phyloP scores from a whole-genome alignment of 2,113 vertebrate genomes.

The Progne subis region DNA sequence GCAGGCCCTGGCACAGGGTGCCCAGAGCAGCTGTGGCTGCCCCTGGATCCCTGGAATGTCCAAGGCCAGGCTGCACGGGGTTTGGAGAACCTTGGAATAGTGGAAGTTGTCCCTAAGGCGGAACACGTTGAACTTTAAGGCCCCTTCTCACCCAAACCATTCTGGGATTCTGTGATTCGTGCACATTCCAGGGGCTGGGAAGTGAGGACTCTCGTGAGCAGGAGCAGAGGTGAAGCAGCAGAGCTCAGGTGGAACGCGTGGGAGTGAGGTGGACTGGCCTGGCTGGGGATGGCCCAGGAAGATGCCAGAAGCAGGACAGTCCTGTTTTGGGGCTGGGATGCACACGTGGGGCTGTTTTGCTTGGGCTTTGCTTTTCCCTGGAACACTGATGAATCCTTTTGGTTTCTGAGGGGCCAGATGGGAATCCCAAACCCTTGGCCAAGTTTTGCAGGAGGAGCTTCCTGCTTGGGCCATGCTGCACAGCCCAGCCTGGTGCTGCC shows the following conservation, averaged over 20 bases:
- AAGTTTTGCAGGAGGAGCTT: not conserved
- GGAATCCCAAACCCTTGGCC: not conserved
- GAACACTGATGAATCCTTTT: not conserved
- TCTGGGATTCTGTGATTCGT: not conserved
- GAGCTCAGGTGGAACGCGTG: accelerated
- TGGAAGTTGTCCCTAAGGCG: not conserved
- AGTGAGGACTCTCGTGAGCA: not conserved
- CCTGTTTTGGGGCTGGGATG: accelerated
- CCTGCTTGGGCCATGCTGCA: not conserved
- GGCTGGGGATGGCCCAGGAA: not conserved
- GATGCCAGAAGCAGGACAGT: not conserved
- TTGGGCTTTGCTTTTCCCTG: not conserved
- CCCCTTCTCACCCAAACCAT: not conserved
- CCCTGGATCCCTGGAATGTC: not conserved
- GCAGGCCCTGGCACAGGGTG: not conserved
- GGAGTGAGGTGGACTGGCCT: not conserved
- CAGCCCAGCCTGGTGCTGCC: not conserved
- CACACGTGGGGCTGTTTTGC: not conserved
- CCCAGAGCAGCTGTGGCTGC: not conserved
- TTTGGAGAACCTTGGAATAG: accelerated
- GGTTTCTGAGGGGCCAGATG: not conserved
- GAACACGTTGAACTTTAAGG: accelerated
- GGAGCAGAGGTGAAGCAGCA: not conserved
- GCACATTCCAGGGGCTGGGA: not conserved
- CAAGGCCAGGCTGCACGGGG: accelerated